These are phyloP conservation scores for Stomatorhinus ivindoensis DNA, from an alignment of 2,113 vertebrate species.

Conservation along the genomic window DNA sequence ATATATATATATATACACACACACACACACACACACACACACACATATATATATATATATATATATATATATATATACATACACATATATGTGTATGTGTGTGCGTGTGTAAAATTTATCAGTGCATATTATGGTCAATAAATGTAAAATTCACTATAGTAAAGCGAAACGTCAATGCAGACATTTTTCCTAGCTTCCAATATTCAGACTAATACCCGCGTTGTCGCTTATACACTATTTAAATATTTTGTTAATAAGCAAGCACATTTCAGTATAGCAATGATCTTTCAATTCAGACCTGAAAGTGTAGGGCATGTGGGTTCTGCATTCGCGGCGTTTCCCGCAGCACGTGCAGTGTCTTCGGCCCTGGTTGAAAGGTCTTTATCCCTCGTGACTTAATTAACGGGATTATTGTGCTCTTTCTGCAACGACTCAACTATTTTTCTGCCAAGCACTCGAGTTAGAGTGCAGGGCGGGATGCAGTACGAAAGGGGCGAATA, in stretches of 20 bases:
- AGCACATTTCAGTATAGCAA: slow-evolving; percentile 45
- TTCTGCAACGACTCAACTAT: slow-evolving; percentile 69
- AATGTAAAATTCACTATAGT: background rate
- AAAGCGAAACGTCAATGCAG: background rate
- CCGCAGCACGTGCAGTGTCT: slow-evolving; percentile 52
- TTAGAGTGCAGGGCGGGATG: slow-evolving; percentile 1
- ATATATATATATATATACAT: background rate
- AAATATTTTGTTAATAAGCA: slow-evolving; percentile 28
- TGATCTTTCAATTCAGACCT: slow-evolving; percentile 66
- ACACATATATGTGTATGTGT: no score
- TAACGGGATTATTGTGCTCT: slow-evolving; percentile 94
- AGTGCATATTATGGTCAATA: background rate
- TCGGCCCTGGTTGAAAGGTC: slow-evolving; percentile 67
- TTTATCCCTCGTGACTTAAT: slow-evolving; percentile 88
- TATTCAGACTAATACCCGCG: background rate
- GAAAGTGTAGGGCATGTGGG: slow-evolving; percentile 44
- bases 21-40: no score
- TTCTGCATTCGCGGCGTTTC: slow-evolving; percentile 54
- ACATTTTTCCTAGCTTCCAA: background rate
- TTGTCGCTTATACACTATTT: slow-evolving; percentile 32
- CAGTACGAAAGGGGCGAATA: background rate
- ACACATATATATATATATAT: no score
- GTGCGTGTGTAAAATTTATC: background rate
- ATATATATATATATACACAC: no score
- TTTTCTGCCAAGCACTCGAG: slow-evolving; percentile 53